Evolutionary conservation across 2,888 invertebrate genomes (phyloP).

Genomic region (Apocheima hispidaria): DNA sequence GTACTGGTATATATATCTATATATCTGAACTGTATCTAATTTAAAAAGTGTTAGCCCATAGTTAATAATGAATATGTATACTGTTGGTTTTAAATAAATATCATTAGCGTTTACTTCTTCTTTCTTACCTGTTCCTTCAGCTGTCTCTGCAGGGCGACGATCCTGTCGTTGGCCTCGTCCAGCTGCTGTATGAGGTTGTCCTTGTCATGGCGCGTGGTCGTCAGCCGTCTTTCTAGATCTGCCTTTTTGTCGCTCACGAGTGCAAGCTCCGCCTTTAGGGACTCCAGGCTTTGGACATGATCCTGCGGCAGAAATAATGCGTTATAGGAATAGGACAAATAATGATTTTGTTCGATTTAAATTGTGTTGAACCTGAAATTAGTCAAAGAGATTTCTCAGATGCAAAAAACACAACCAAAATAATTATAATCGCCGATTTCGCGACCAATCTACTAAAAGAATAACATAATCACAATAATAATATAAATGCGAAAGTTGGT

Average conservation of each 20-base stretch:
- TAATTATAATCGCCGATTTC: too few relatives aligned
- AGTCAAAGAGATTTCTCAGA: too few relatives aligned
- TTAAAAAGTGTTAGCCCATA: too few relatives aligned
- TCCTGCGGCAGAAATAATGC: conserved; percentile 85
- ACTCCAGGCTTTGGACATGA: conserved; percentile 95
- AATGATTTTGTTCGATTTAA: neutral
- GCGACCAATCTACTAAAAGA: too few relatives aligned
- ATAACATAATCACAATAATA: too few relatives aligned
- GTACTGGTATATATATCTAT: too few relatives aligned
- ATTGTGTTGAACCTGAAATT: too few relatives aligned
- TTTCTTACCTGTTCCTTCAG: conserved; percentile 91
- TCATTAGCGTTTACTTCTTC: neutral
- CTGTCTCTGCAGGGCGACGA: conserved; percentile 93
- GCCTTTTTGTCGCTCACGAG: conserved; percentile 93
- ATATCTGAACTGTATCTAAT: too few relatives aligned
- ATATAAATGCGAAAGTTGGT: too few relatives aligned
- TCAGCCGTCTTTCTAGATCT: conserved; percentile 94
- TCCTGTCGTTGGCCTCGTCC: conserved; percentile 96
- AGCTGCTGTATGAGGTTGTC: conserved; percentile 92
- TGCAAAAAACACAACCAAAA: too few relatives aligned
- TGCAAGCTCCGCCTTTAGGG: conserved; percentile 94
- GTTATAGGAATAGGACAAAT: neutral
- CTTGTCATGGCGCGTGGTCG: conserved; percentile 91
- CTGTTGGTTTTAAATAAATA: too few relatives aligned
- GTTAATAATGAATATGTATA: too few relatives aligned